A percentile compares a stretch with the other conserved stretches of the same genome.
Conservation (phyloP, 1,140 invertebrate species). For the Drosophila busckii region DNA sequence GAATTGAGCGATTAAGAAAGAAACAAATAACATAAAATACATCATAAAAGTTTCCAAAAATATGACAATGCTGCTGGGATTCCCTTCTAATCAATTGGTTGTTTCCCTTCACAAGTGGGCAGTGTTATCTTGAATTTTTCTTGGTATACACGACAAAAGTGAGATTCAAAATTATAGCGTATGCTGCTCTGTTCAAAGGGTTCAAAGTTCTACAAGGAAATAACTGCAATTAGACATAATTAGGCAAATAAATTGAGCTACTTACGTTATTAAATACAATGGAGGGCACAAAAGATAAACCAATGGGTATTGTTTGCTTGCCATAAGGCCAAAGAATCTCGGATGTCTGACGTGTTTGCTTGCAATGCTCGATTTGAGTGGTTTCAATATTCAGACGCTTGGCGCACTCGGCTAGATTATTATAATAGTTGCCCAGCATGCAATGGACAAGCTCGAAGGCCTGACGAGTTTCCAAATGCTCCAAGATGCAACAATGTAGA, state of each 20-base stretch:
- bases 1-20: too few relatives aligned
- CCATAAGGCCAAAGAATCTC: constrained; percentile 67
- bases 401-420: constrained; percentile 50
- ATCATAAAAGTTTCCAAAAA: too few relatives aligned
- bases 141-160: constrained; percentile 53
- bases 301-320: constrained; percentile 42
- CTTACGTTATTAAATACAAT: constrained; percentile 68
- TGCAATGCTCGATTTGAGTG: constrained; percentile 44
- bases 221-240: not conserved
- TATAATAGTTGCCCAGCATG: constrained; percentile 48
- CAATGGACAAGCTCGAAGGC: constrained; percentile 64
- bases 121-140: constrained; percentile 43
- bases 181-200: constrained; percentile 56
- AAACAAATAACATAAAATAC: too few relatives aligned
- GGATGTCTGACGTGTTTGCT: constrained; percentile 30
- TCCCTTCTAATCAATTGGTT: too few relatives aligned
- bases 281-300: constrained; percentile 65
- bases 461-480: constrained; percentile 28
- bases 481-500: constrained; percentile 65
- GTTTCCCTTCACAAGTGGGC: constrained; percentile 51
- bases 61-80: too few relatives aligned
- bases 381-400: constrained; percentile 40
- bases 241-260: not conserved
- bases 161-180: constrained; percentile 55
- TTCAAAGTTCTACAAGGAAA: constrained; percentile 42